These are phyloP conservation scores for Himalopsyche kuldschensis DNA, from an alignment of 2,888 invertebrate species.

Conservation along the genomic window DNA sequence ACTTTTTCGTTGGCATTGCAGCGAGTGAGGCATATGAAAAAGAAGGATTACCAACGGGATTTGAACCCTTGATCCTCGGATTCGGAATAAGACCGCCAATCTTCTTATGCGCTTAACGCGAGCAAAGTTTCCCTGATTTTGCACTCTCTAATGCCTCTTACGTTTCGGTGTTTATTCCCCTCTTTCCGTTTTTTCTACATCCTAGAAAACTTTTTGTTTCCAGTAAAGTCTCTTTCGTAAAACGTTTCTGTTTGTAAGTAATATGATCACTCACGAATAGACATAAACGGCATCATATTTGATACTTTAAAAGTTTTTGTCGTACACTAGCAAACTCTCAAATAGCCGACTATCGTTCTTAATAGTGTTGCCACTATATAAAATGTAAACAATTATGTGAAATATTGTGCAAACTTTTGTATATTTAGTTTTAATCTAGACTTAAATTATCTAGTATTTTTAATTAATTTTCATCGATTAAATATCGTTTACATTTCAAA, in stretches of 20 bases:
- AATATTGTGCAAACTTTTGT: too few relatives aligned
- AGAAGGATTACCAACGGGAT: conserved; percentile 37
- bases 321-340: too few relatives aligned
- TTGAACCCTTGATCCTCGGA: conserved; percentile 34
- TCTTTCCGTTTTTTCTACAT: neutral
- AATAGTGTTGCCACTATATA: too few relatives aligned
- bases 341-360: too few relatives aligned
- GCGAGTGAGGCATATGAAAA: conserved; percentile 30
- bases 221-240: neutral
- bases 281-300: neutral
- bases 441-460: too few relatives aligned
- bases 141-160: conserved; percentile 35
- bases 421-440: too few relatives aligned
- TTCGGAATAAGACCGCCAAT: conserved; percentile 35
- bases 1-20: conserved; percentile 3
- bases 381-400: too few relatives aligned
- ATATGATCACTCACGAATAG: neutral
- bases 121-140: conserved; percentile 34
- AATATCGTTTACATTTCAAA: too few relatives aligned
- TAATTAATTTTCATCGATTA: too few relatives aligned
- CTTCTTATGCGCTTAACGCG: conserved; percentile 38
- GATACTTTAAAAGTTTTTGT: too few relatives aligned
- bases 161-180: conserved; percentile 1
- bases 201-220: neutral
- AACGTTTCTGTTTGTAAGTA: neutral